Evolutionary conservation across 2,113 vertebrate species (phyloP), one percentile per base, ranked within the genome.

Genomic region (Daphoenositta chrysoptera): DNA sequence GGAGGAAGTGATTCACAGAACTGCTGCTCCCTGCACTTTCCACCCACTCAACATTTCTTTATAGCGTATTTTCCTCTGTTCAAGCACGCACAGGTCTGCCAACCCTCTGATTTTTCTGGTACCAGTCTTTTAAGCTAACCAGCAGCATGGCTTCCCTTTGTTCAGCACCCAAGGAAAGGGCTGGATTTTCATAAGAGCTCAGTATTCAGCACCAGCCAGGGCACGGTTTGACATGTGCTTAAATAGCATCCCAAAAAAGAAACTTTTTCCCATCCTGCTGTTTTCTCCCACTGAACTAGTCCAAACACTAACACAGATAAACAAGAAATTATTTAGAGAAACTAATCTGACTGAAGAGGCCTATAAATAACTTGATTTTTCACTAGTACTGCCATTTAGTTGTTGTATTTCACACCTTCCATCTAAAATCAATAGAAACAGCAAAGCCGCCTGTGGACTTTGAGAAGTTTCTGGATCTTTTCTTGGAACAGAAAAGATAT

Each of bases 41-140:
- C 82, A 85, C 94, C 94, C 90, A 73, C 92, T 80, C 92, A 53
- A n/a, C n/a, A 10, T 77, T 83, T 77, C 90, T 60, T 69, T 82
- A 56, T 2, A 31, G 68, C 27, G 40, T 72, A 15, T 87, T 92
- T 95, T 85, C 58, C 71, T 65, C 85, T 77, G 48, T 68, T 83
- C 42, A 61, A 72, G 63, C 75, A 80, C 0, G 40, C 83, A 83
- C 11, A 18, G 73, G 31, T 85, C 75, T 96, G 88, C 90, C 94
- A 95, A 28, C 30, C 40, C 47, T 60, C 28, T 44, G 76, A 65
- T 70, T 80, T 90, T 64, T 87, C 81, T 30, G 14, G 72, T 80
- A 87, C n/a, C 50, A 33, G 61, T 51, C 47, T 89, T 75, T 66
- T 63, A 44, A 87, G 57, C 82, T 72, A 90, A 90, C 88, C n/a